A percentile compares a stretch with the other conserved stretches of the same genome.
phyloP scores from a whole-genome alignment of 2,113 vertebrate species.

The Sylvietta virens region DNA sequence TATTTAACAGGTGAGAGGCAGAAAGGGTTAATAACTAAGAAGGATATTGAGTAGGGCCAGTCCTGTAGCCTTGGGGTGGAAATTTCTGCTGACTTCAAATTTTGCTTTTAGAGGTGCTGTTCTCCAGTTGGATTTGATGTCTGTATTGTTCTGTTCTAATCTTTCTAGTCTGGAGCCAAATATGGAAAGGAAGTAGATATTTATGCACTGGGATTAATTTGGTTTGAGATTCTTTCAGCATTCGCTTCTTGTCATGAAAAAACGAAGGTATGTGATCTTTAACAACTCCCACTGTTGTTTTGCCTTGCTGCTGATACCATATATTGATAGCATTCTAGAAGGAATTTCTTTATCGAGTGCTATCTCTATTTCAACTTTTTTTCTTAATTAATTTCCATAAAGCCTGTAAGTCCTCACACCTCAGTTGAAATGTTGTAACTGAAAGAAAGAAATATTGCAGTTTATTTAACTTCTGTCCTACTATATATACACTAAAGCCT shows the following conservation, averaged over 20 bases:
- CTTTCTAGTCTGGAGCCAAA: not conserved
- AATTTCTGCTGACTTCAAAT: not conserved
- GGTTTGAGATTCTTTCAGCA: constrained; percentile 78
- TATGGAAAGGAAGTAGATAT: constrained; percentile 86
- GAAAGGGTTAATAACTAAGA: not conserved
- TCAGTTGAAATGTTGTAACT: not conserved
- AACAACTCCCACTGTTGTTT: not conserved
- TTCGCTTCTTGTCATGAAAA: not conserved
- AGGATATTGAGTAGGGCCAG: not conserved
- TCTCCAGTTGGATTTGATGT: not conserved
- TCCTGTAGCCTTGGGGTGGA: not conserved
- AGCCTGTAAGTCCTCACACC: not conserved
- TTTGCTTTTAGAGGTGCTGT: not conserved
- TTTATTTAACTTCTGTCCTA: not conserved
- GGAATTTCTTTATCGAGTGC: not conserved
- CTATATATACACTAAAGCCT: not conserved
- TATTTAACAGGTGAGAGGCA: not conserved
- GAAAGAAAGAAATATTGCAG: not conserved
- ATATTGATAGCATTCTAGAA: not conserved
- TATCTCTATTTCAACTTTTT: not conserved
- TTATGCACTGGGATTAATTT: constrained; percentile 85
- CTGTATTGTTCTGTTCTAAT: not conserved
- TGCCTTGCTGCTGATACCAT: not conserved
- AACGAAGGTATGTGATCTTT: not conserved
- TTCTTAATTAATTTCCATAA: not conserved